Percentiles rank a stretch among this genome's conserved stretches.
Evolutionary conservation across 1,140 invertebrate species (phyloP).

Genomic region (Triops cancriformis): DNA sequence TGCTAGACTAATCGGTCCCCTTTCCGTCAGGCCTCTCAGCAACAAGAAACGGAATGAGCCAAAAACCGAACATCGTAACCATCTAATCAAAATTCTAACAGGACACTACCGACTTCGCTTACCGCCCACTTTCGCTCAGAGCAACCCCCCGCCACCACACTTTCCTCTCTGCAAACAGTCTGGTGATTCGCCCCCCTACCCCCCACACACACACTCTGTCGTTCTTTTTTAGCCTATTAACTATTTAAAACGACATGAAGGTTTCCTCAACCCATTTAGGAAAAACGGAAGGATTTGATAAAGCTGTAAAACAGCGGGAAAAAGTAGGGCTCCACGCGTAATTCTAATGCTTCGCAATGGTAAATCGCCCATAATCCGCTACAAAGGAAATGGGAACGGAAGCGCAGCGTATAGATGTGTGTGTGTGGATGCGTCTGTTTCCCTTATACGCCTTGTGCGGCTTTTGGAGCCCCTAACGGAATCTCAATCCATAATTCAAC

Average conservation of each 20-base stretch:
- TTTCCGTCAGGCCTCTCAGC: background rate
- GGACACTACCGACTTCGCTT: background rate
- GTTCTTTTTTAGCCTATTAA: too few relatives aligned
- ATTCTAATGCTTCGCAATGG: background rate
- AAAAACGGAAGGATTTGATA: background rate
- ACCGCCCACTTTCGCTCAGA: background rate
- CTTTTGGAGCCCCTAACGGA: background rate
- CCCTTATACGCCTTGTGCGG: background rate
- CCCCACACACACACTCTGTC: too few relatives aligned
- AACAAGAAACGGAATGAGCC: slow-evolving; percentile 7
- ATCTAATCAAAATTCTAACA: background rate
- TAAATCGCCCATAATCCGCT: background rate
- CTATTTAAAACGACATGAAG: background rate
- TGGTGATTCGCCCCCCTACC: too few relatives aligned
- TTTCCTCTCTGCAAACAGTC: too few relatives aligned
- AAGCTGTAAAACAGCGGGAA: background rate
- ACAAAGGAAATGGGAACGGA: slow-evolving; percentile 9
- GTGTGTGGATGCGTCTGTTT: background rate
- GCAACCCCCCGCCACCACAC: background rate
- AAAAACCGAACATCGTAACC: background rate
- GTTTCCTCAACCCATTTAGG: background rate
- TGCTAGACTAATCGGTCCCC: background rate
- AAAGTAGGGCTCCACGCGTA: background rate
- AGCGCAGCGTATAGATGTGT: background rate
- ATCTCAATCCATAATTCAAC: slow-evolving; percentile 11